A percentile compares a stretch with the other conserved stretches of the same genome.
These are phyloP conservation scores for Tragelaphus imberbis DNA, from an alignment of 2,113 vertebrate species.

Conservation along the genomic window DNA sequence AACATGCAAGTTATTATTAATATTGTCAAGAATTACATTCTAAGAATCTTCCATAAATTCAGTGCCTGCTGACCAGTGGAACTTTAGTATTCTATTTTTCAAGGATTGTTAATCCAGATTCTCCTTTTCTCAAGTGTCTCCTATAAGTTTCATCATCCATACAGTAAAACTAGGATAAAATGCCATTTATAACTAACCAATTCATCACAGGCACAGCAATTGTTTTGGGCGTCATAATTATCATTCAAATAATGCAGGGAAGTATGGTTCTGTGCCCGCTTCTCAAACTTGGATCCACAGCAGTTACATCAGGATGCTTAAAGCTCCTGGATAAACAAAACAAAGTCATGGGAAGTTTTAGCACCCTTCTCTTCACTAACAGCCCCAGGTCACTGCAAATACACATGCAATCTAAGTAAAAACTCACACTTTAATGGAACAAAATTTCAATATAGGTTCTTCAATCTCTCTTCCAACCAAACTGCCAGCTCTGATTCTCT, in stretches of 20 bases:
- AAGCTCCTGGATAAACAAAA: not conserved
- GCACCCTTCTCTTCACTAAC: not conserved
- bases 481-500: not conserved
- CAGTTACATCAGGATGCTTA: not conserved
- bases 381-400: not conserved
- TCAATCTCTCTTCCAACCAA: not conserved
- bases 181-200: not conserved
- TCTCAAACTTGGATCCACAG: not conserved
- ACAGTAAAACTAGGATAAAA: not conserved
- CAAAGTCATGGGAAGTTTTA: not conserved
- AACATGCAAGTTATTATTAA: not conserved
- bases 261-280: not conserved
- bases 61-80: not conserved
- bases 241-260: not conserved
- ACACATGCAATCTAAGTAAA: not conserved
- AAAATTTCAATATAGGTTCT: not conserved
- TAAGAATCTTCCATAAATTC: not conserved
- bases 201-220: not conserved
- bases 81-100: not conserved
- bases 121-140: not conserved
- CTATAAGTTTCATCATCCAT: not conserved
- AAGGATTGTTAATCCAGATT: not conserved
- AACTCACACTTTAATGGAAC: not conserved
- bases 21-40: not conserved
- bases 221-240: not conserved